phyloP scores from a whole-genome alignment of 1,140 invertebrate genomes.

The Copidosoma floridanum region DNA sequence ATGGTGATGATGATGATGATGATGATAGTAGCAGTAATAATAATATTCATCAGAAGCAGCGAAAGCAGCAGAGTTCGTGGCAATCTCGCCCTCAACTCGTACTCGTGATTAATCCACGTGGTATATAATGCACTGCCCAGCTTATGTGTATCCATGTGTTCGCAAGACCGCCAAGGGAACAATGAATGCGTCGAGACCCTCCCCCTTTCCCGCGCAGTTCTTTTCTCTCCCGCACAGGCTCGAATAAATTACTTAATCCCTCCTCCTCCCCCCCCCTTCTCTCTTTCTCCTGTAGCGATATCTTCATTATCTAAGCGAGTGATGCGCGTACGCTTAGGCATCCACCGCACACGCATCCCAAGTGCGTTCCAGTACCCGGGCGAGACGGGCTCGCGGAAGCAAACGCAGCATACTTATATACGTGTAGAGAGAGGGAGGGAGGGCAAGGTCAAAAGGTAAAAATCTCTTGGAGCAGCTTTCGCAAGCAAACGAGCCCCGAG shows the following conservation, averaged over 20 bases:
- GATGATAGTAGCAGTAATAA: background rate
- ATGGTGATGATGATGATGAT: background rate
- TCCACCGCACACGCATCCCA: too few relatives aligned
- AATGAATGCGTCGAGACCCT: too few relatives aligned
- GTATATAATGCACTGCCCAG: background rate
- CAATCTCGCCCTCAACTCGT: background rate
- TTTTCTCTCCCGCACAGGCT: too few relatives aligned
- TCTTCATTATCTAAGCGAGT: conserved; percentile 24
- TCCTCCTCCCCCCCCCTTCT: background rate
- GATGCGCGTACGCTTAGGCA: conserved; percentile 11
- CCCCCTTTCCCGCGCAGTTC: background rate
- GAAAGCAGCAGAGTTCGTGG: too few relatives aligned
- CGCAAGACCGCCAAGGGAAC: conserved; percentile 4
- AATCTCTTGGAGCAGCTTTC: too few relatives aligned
- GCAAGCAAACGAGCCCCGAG: background rate
- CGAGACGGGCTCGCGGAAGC: background rate
- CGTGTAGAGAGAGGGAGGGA: too few relatives aligned
- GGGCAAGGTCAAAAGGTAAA: too few relatives aligned
- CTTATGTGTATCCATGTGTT: background rate
- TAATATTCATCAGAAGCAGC: background rate
- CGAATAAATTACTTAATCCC: conserved; percentile 13
- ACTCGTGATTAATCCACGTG: conserved; percentile 2
- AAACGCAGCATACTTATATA: too few relatives aligned
- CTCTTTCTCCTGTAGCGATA: too few relatives aligned
- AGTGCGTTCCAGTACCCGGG: background rate